Evolutionary conservation across 2,888 invertebrate species (phyloP), one percentile per base, ranked within the genome.

Genomic region (Andrena bicolor): DNA sequence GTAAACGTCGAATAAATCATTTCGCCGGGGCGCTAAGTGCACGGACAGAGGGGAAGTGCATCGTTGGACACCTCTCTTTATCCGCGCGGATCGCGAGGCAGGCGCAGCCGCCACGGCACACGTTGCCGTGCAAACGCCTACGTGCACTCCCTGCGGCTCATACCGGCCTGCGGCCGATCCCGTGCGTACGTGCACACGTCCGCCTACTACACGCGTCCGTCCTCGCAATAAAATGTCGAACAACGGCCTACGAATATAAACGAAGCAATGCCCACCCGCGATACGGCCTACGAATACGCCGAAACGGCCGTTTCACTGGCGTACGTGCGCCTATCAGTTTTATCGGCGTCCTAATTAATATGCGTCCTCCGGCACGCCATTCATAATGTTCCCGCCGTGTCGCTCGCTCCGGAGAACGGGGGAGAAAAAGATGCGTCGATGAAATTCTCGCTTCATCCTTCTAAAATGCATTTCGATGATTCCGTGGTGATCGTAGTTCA

Each of bases 1-100:
- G 92, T 91, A 92, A 93, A 92, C 90, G 92, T 92, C 93, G 90
- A 92, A 93, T 93, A 93, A 93, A 93, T 93, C 93, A 93, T 93
- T 90, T 90, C 70, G 80, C 77, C 82, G 58, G 83, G 83, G 86
- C 82, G 88, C 88, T 86, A 88, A 88, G 88, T 88, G 86, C 86
- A 83, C 69, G 73, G 85, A 41, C 81, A 76, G 69, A 66, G 72
- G 80, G 65, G 69, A 76, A 82, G 70, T 32, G 85, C 80, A 58
- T 79, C 81, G 69, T 81, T 63, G 82, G 80, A 65, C 82, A 78
- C 77, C 71, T 83, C 87, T 83, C 83, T 85, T 82, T 83, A 83
- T 81, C 80, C 49, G 72, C 61, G 70, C 13, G 78, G 61, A 69
- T 84, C 79, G 84, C 76, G 20, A 58, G 70, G 80, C 82, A 80